Evolutionary conservation across 2,113 vertebrate genomes (phyloP), one percentile per base, ranked within the genome.

Genomic region (Xerus inauris): DNA sequence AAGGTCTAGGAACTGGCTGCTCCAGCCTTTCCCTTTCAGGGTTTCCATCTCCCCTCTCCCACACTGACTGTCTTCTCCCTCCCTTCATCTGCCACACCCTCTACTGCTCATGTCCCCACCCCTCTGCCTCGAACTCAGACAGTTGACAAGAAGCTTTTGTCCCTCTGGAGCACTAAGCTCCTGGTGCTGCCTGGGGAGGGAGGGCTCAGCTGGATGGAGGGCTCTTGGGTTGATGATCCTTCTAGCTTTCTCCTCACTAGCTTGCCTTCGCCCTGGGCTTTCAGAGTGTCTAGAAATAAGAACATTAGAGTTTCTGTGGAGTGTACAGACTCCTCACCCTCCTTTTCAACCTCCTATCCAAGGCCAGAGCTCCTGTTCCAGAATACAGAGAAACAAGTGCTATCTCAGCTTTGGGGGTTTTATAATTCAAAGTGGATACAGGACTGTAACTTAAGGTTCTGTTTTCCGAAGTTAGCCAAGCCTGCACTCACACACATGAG

Each of bases 111-210:
- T 51, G 49, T 40, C 62, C 86, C 69, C n/a, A 7, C 81, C 65
- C 69, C 67, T 80, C 62, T 11, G 79, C 88, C 94, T 81, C 59
- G 83, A 95, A 89, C 84, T 92, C 94, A 72, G 84, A 81, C 90
- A 42, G 90, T 79, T 73, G 96, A 98, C 96, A 98, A 97, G 97
- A 95, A 97, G 95, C 97, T 94, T 97, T 97, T 98, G 98, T 98
- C 95, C 84, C 87, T 92, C 69, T 47, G 1, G 80, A 94, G 92
- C 95, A 65, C 95, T 86, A 32, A 89, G 96, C 93, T 97, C 98
- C 98, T 97, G 98, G 97, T 92, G 97, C 98, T 90, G 98, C 97
- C 97, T 97, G 95, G 97, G 87, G 80, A 64, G 20, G 57, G 90
- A 49, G 35, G 51, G 54, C 92, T 96, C 82, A 76, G 97, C 71